Percentiles rank a stretch among this genome's conserved stretches.
These are phyloP conservation scores for Paralichthys olivaceus DNA, from an alignment of 2,113 vertebrate genomes.

Conservation along the genomic window DNA sequence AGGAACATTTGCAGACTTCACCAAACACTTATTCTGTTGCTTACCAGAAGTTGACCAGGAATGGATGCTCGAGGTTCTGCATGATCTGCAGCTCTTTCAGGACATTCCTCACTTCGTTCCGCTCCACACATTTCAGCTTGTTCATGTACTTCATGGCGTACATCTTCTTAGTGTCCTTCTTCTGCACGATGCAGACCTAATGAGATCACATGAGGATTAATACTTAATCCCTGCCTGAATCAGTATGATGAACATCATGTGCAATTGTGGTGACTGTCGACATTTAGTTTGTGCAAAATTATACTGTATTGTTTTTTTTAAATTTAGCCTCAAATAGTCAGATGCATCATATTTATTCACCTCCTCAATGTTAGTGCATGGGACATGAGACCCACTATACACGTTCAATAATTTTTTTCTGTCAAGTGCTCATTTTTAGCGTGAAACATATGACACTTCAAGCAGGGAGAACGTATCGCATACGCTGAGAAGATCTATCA, in stretches of 20 bases:
- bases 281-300: background rate
- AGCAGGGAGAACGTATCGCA: too few species aligned
- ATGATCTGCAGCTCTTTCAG: constrained; percentile 98
- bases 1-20: background rate
- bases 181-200: constrained; percentile 98
- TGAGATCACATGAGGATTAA: background rate
- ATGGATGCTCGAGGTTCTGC: constrained; percentile 96
- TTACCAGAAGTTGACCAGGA: constrained; percentile 98
- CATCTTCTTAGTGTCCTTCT: constrained; percentile 99
- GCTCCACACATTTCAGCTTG: constrained; percentile 95
- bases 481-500: too few species aligned
- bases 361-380: too few species aligned
- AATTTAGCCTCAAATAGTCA: too few species aligned
- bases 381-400: too few species aligned
- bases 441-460: too few species aligned
- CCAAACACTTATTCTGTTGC: background rate
- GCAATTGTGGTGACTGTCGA: background rate
- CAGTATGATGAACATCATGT: background rate
- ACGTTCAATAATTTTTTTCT: too few species aligned
- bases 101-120: constrained; percentile 97
- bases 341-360: too few species aligned
- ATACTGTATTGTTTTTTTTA: background rate
- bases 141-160: constrained; percentile 99
- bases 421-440: too few species aligned
- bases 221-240: background rate